A percentile compares a stretch with the other conserved stretches of the same genome.
These are phyloP conservation scores for Crypturellus tataupa DNA, from an alignment of 2,797 vertebrate genomes.

Conservation along the genomic window DNA sequence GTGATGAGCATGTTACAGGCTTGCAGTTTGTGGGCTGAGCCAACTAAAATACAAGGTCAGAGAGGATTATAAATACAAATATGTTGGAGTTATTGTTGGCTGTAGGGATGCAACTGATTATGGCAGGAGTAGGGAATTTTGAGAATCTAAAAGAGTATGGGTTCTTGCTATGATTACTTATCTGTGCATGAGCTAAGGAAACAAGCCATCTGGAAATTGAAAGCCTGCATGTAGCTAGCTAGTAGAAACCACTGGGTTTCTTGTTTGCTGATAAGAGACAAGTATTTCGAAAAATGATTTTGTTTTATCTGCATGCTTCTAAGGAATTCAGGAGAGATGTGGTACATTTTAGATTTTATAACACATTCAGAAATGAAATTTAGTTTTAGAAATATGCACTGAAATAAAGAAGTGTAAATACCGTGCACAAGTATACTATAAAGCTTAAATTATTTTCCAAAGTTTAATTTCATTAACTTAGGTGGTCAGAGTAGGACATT, in stretches of 20 bases:
- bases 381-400: rapidly evolving
- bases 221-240: neutral
- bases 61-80: neutral
- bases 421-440: neutral
- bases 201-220: constrained; percentile 12
- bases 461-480: neutral
- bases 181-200: neutral
- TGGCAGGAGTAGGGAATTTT: neutral
- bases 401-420: neutral
- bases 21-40: neutral
- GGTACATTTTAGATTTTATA: neutral
- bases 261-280: neutral
- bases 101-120: neutral
- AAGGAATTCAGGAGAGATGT: neutral
- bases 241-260: neutral
- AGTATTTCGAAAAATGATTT: neutral
- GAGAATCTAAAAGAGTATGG: neutral
- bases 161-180: constrained; percentile 1
- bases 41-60: neutral
- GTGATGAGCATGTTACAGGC: neutral
- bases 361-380: neutral
- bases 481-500: neutral
- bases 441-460: neutral
- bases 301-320: neutral
- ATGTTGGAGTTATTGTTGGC: neutral